Evolutionary conservation across 30 jellyfish, hydroid and myxozoan genomes (phyloP), one percentile per base, ranked within the genome.

Genomic region (Aurelia coerulea): DNA sequence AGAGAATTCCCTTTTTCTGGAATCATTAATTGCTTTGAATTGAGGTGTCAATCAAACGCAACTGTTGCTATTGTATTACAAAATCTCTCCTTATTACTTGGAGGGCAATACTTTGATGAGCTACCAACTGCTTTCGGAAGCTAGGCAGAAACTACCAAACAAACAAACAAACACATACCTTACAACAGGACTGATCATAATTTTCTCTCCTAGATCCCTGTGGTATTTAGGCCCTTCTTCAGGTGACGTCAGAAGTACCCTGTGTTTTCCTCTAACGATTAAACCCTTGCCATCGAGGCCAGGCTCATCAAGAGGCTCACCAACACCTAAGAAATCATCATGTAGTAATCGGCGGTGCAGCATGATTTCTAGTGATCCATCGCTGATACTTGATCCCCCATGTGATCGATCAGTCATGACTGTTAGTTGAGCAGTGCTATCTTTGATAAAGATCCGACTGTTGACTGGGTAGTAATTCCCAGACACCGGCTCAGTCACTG

Each of bases 261-360:
- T 85, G n/a, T 79, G 95, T 42, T 80, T 76, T 2, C 98, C 98
- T 4, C 97, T 76, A 32, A 86, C 92, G 66, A 93, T 72, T 34
- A 93, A 83, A 5, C 98, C 98, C 56, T 79, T 93, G 17, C 98
- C 98, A 62, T 89, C 85, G 53, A 74, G 69, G 32, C 98, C 98
- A 19, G 98, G 97, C 80, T 93, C 98, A 66, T 88, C 81, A 37
- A 93, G 65, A 10, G 98, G 87, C 67, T 93, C 98, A n/a, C 94
- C 97, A 7, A 93, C 98, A 19, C 98, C 98, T 39, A 93, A 83
- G 84, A 93, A 93, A 65, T 94, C 99, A 85, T 94, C 99, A 51
- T 80, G 89, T 64, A 90, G 69, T 52, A 95, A 79, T 68, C 98
- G 51, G 1, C 99, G 92, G 64, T 90, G 99, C 39, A 95, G 54